Evolutionary conservation across 2,113 vertebrate genomes (phyloP).

Genomic region (Cebus imitator): DNA sequence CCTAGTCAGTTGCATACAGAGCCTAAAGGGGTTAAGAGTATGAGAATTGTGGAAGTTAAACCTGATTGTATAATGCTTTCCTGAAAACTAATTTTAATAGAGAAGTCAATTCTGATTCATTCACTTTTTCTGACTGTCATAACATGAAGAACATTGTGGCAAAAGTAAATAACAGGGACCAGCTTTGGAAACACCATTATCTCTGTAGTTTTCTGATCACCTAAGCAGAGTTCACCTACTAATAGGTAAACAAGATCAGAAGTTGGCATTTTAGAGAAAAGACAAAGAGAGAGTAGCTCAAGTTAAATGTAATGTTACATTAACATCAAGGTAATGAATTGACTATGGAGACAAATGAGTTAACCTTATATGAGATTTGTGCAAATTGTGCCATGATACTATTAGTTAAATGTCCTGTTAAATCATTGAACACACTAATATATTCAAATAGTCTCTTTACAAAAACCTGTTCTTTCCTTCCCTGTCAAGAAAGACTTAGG

Average conservation of each 20-base stretch:
- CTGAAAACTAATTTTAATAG: neutral
- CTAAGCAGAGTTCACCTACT: neutral
- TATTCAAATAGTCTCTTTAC: slow-evolving; percentile 50
- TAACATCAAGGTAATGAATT: neutral
- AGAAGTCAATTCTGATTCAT: neutral
- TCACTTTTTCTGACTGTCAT: neutral
- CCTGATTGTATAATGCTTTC: neutral
- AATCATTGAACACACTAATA: neutral
- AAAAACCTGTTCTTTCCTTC: slow-evolving; percentile 19
- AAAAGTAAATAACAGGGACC: neutral
- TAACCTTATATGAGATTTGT: neutral
- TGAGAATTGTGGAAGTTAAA: neutral
- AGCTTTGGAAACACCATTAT: neutral
- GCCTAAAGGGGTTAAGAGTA: neutral
- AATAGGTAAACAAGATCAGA: neutral
- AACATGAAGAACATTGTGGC: neutral
- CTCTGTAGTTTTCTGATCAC: neutral
- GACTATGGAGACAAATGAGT: neutral
- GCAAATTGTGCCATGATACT: neutral
- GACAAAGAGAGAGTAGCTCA: neutral
- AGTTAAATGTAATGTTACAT: neutral
- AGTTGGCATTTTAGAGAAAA: slow-evolving; percentile 7
- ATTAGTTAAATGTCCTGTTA: neutral
- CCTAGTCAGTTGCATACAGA: neutral
- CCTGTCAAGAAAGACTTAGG: slow-evolving; percentile 13